Evolutionary conservation across 2,888 invertebrate species (phyloP), one percentile per base, ranked within the genome.

Genomic region (Agrochola macilenta): DNA sequence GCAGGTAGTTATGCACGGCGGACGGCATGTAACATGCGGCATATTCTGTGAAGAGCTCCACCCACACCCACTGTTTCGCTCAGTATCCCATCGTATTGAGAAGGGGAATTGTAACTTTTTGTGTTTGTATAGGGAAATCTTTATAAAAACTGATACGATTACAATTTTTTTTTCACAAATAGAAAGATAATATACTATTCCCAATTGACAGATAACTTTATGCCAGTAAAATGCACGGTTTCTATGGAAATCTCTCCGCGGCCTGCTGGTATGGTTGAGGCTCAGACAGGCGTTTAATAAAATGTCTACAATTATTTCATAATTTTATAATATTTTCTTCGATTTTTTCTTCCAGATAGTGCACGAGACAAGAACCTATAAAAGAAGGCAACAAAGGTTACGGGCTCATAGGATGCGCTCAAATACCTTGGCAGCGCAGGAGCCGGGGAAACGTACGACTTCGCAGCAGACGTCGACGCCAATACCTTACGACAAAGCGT

Each of bases 321-420:
- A 26, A 71, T 52, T 23, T 20, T 46, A 17, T 52, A 17, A 49
- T 17, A 23, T 43, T 43, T 52, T 14, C 39, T 20, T 61, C 14
- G 52, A 20, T 1, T 11, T 11, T 46, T 73, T n/a, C 23, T 89
- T 87, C 57, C 77, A 91, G 91, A 82, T 91, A 26, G 61, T 78
- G 39, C 69, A 85, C 57, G 90, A 89, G 65, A 76, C 72, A 57
- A 81, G 77, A 72, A 83, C 12, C 5, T 69, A 26, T 26, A 46
- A 4, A 39, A 73, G 11, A 73, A 73, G 74, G 39, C 23, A 11
- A 30, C 1, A 49, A 26, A 78, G 39, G 14, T 11, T 4, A n/a
- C 57, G 7, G 9, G 14, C 3, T 43, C 30, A 0, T 35, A 17
- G 9, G 14, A 9, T 30, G 2, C n/a, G 2, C 5, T 5, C 9